Conservation (phyloP, 1,140 invertebrate genomes). For the Bombus haemorrhoidalis region DNA sequence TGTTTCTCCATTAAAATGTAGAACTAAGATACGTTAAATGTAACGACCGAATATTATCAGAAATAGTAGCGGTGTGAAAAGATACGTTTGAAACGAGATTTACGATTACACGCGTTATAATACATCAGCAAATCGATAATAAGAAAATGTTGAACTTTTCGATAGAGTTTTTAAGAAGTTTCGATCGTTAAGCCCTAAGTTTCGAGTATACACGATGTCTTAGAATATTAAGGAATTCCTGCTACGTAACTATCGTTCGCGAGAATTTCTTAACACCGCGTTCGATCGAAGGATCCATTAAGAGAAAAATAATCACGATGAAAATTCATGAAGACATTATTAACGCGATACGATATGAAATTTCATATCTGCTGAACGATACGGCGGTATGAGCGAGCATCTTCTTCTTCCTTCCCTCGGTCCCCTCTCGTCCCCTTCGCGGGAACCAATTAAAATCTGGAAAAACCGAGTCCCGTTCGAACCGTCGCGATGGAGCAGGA, state of each 20-base stretch:
- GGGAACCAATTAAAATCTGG: conserved; percentile 53
- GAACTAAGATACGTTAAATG: no score
- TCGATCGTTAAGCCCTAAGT: background rate
- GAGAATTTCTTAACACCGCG: background rate
- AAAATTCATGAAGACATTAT: conserved; percentile 38
- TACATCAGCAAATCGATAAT: background rate
- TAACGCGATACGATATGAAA: conserved; percentile 25
- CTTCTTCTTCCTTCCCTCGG: background rate
- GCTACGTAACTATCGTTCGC: background rate
- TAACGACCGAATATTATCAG: no score
- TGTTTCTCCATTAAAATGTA: no score
- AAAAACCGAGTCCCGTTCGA: conserved; percentile 43
- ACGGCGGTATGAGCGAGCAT: background rate
- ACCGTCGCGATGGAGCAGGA: conserved; percentile 13
- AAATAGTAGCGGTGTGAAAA: no score
- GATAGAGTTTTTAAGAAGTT: background rate
- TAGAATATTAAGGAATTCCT: background rate
- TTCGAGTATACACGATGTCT: background rate
- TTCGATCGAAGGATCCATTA: background rate
- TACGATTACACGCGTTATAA: no score
- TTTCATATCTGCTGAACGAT: background rate
- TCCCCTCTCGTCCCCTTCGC: background rate
- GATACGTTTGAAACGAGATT: no score
- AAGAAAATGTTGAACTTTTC: background rate
- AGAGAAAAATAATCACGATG: background rate